phyloP scores from a whole-genome alignment of 2,797 vertebrate genomes.

The Rhadinocentrus ornatus region DNA sequence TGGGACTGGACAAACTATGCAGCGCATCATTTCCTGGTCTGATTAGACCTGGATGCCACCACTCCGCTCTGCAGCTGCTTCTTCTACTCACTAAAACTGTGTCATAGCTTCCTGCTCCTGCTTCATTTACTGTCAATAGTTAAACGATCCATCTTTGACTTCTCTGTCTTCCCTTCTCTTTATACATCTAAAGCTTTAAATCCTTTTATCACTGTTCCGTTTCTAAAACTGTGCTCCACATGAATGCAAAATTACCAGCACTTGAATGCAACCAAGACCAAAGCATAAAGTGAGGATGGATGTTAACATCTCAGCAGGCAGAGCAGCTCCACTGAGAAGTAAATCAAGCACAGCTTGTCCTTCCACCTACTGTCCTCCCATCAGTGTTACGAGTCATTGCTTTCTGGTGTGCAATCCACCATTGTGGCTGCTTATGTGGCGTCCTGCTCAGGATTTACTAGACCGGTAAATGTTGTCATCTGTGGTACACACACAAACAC shows the following conservation, averaged over 20 bases:
- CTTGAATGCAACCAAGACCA: constrained; percentile 14
- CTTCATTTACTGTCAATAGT: constrained; percentile 7
- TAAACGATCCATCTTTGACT: not conserved
- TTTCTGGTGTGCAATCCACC: constrained; percentile 61
- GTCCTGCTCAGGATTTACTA: constrained; percentile 64
- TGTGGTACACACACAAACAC: constrained; percentile 28
- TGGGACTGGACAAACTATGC: constrained; percentile 67
- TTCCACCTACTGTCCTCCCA: constrained; percentile 63
- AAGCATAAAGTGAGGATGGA: constrained; percentile 14
- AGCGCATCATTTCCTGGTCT: constrained; percentile 67
- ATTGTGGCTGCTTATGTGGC: constrained; percentile 62
- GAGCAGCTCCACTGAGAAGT: constrained; percentile 33
- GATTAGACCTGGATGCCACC: constrained; percentile 62
- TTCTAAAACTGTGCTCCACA: not conserved
- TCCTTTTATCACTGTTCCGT: not conserved
- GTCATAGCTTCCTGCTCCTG: constrained; percentile 6
- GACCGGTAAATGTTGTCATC: constrained; percentile 69
- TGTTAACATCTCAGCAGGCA: constrained; percentile 27
- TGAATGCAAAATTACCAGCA: not conserved
- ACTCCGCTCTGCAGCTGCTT: constrained; percentile 62
- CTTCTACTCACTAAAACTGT: constrained; percentile 29
- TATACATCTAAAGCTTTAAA: not conserved
- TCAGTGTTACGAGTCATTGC: constrained; percentile 70
- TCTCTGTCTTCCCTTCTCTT: not conserved
- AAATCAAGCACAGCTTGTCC: constrained; percentile 71